A percentile compares a stretch with the other conserved stretches of the same genome.
These are phyloP conservation scores for Neolamprologus sp. DNA, from an alignment of 2,113 vertebrate species.

Conservation along the genomic window DNA sequence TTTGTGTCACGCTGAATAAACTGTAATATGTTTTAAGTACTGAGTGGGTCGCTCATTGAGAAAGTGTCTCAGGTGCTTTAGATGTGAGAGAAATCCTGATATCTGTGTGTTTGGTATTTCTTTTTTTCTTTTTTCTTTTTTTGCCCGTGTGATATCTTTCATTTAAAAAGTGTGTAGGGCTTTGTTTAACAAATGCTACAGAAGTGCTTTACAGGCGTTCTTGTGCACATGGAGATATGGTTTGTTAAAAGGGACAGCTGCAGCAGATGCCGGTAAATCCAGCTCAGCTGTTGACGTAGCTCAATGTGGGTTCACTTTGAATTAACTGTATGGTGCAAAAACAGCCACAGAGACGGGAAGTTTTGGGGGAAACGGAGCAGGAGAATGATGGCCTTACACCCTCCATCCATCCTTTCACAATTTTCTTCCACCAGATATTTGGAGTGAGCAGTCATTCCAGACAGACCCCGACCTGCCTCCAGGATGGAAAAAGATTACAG, in stretches of 20 bases:
- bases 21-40: neutral
- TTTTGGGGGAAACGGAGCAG: neutral
- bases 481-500: constrained; percentile 95
- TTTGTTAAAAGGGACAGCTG: constrained; percentile 2
- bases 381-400: neutral
- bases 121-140: neutral
- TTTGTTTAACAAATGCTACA: neutral
- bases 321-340: neutral
- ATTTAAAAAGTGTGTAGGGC: neutral
- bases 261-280: constrained; percentile 16
- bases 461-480: constrained; percentile 93
- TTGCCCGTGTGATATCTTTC: neutral
- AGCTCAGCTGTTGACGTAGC: neutral
- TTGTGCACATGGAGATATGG: neutral
- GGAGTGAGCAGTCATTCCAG: constrained; percentile 92
- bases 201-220: neutral
- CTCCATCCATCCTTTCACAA: neutral
- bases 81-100: neutral
- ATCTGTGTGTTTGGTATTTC: neutral
- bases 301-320: neutral
- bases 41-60: neutral
- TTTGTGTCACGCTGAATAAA: neutral
- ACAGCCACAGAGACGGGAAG: neutral
- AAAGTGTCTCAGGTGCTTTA: neutral
- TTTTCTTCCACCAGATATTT: constrained; percentile 76